These are phyloP conservation scores for Nomada ferruginata DNA, from an alignment of 2,888 invertebrate species.

Conservation along the genomic window DNA sequence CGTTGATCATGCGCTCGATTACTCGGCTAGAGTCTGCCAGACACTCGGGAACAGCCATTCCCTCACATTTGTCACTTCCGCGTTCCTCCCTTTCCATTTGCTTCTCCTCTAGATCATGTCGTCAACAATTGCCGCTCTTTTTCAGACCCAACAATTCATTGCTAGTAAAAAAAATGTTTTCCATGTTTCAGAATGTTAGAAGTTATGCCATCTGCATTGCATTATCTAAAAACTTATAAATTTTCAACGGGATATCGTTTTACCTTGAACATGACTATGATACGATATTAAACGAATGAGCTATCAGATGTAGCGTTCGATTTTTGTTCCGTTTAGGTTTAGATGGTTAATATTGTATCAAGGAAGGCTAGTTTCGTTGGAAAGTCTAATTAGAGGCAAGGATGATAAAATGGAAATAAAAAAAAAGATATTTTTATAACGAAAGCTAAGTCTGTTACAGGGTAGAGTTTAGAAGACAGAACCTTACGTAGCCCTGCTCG, in stretches of 20 bases:
- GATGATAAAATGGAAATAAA: not conserved
- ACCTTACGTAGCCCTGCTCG: conserved; percentile 24
- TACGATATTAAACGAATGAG: too few relatives aligned
- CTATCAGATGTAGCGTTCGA: too few relatives aligned
- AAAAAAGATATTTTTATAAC: conserved; percentile 27
- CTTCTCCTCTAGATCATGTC: not conserved
- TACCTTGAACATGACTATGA: too few relatives aligned
- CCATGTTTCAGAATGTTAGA: too few relatives aligned
- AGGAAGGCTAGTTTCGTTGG: too few relatives aligned
- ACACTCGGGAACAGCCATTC: conserved; percentile 62
- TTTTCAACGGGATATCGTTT: not conserved
- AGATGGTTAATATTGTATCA: too few relatives aligned
- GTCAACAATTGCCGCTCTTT: conserved; percentile 15
- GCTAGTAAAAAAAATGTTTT: not conserved
- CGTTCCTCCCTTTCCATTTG: not conserved
- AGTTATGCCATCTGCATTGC: too few relatives aligned
- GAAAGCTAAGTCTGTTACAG: conserved; percentile 41
- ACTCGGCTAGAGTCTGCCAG: conserved; percentile 55
- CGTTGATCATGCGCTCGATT: conserved; percentile 69
- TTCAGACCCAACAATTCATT: not conserved
- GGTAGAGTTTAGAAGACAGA: not conserved
- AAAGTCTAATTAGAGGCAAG: not conserved
- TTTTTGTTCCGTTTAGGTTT: too few relatives aligned
- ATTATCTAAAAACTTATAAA: not conserved
- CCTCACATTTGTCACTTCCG: conserved; percentile 63